Evolutionary conservation across 2,888 invertebrate genomes (phyloP), one percentile per base, ranked within the genome.

Genomic region (Hydropsyche betteni): DNA sequence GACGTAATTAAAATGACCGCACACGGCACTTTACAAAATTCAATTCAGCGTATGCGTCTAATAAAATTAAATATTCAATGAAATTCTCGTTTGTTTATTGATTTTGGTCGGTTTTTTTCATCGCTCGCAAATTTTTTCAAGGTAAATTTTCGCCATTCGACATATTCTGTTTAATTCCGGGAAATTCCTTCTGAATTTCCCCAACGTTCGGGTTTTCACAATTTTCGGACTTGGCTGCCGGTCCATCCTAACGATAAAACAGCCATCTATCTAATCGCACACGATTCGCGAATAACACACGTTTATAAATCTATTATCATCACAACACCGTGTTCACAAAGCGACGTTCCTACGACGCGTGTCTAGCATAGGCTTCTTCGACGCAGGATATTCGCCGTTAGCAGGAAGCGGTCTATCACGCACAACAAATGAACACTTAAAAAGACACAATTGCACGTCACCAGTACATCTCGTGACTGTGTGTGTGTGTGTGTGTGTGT

Each of bases 381-480:
- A 55, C 74, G 52, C 69, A 71, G 58, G 75, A 70, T 71, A 58
- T 73, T 73, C 58, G 36, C 12, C 74, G 16, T 52, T 50, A 69
- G 76, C 76, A 77, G 77, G 77, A 77, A 75, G 64, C 77, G 50
- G 75, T 77, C 73, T 75, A 69, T 77, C 77, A 77, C 58, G 50
- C 72, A 77, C 72, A 44, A 44, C 44, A 75, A 77, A 75, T 77
- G 75, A 77, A 72, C 38, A 73, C 75, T 75, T 73, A 74, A 75
- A 72, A 72, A 36, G 72, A 55, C 55, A 72, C 72, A 72, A 72
- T 72, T 72, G 72, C 61, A 72, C 58, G 72, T 72, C 70, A 70
- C 33, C 24, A 24, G 24, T 24, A 24, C 24, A 24, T 24, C 24
- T 24, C 24, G 24, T 24, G 24, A n/a, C n/a, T 24, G 2, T 24